Conservation (phyloP, 2,113 vertebrate species). For the Rhombomys opimus region DNA sequence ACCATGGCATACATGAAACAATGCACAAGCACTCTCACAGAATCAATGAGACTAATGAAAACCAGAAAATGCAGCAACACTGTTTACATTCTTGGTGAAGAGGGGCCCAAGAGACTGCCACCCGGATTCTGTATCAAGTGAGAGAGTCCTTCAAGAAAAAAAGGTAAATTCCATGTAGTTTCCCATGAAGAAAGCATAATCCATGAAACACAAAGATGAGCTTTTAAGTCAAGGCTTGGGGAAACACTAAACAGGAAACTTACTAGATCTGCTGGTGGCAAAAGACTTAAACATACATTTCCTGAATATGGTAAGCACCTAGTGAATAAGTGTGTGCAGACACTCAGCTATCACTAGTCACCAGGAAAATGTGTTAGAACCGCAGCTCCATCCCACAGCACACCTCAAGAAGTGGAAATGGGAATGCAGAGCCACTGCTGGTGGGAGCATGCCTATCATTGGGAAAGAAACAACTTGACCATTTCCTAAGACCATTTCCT, state of each 20-base stretch:
- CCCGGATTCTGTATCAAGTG: neutral
- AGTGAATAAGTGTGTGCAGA: neutral
- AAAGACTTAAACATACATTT: neutral
- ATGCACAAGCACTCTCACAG: neutral
- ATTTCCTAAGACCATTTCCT: neutral
- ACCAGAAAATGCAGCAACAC: neutral
- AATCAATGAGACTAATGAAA: neutral
- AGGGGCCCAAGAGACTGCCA: neutral
- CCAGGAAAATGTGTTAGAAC: neutral
- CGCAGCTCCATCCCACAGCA: neutral
- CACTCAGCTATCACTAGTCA: neutral
- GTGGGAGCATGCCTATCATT: neutral
- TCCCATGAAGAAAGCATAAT: neutral
- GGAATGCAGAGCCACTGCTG: neutral
- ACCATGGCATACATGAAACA: neutral
- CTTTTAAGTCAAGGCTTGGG: neutral
- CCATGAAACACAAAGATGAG: neutral
- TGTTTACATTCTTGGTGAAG: neutral
- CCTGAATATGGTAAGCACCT: neutral
- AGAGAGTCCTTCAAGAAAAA: neutral
- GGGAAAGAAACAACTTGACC: neutral
- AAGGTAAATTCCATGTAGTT: neutral
- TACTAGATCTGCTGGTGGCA: slow-evolving; percentile 12
- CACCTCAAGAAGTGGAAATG: too few relatives aligned
- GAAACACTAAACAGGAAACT: neutral